phyloP scores from a whole-genome alignment of 1,140 invertebrate genomes.

The Campoletis sonorensis region DNA sequence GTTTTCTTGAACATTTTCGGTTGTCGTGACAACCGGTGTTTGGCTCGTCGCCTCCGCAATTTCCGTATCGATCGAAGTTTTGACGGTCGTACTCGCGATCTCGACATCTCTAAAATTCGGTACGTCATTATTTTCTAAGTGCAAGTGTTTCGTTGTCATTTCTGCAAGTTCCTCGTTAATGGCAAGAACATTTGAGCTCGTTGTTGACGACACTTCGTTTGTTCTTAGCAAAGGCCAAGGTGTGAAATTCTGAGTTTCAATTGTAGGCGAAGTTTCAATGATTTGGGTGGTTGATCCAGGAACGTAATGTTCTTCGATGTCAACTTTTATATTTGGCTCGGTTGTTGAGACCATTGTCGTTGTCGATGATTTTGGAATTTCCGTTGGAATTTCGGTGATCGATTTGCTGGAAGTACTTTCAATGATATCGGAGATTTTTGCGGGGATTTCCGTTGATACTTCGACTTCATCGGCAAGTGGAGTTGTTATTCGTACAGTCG shows the following conservation, averaged over 20 bases:
- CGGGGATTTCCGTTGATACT: conserved; percentile 39
- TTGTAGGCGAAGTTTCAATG: neutral
- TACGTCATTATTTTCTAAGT: conserved; percentile 31
- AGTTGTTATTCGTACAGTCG: conserved; percentile 34
- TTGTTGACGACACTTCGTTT: neutral
- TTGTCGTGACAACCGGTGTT: neutral
- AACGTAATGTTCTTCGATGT: conserved; percentile 47
- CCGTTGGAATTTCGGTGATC: conserved; percentile 39
- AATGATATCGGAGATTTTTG: neutral
- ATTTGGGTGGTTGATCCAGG: conserved; percentile 23
- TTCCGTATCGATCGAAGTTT: neutral
- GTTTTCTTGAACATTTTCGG: neutral
- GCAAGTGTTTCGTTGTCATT: neutral
- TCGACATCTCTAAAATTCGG: neutral
- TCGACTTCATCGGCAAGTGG: conserved; percentile 13
- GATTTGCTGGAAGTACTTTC: conserved; percentile 24
- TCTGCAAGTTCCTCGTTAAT: neutral
- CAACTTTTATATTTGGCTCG: conserved; percentile 41
- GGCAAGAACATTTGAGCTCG: neutral
- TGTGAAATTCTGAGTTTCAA: conserved; percentile 43
- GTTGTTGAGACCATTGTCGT: conserved; percentile 4
- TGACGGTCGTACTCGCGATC: neutral
- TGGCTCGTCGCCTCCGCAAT: neutral
- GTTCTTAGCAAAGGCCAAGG: conserved; percentile 53
- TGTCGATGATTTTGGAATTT: conserved; percentile 9